Evolutionary conservation across 2,888 invertebrate genomes (phyloP).

Genomic region (Agrochola litura): DNA sequence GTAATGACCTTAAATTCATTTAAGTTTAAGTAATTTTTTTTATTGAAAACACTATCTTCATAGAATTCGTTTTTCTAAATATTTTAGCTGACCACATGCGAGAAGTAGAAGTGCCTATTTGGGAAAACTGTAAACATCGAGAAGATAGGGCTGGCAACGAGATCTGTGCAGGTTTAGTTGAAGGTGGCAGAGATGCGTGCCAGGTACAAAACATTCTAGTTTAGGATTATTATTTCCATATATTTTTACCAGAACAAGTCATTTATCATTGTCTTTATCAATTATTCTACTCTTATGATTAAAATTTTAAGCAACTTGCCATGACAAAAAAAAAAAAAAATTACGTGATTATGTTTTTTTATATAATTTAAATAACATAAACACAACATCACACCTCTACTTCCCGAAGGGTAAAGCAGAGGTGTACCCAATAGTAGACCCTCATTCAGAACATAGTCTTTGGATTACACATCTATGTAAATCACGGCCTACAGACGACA

Average conservation of each 20-base stretch:
- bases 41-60: background rate
- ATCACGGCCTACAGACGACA: constrained; percentile 15
- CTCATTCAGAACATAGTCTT: background rate
- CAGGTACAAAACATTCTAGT: constrained; percentile 83
- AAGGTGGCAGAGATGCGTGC: constrained; percentile 96
- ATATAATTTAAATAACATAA: background rate
- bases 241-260: constrained; percentile 93
- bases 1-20: constrained; percentile 64
- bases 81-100: constrained; percentile 94
- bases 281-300: constrained; percentile 92
- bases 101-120: constrained; percentile 94
- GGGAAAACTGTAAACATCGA: constrained; percentile 91
- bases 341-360: background rate
- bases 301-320: constrained; percentile 78
- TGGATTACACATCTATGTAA: constrained; percentile 16
- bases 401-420: too few species aligned
- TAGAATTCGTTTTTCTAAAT: background rate
- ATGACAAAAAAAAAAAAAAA: background rate
- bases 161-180: constrained; percentile 94
- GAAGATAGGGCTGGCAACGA: constrained; percentile 92
- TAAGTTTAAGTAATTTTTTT: background rate
- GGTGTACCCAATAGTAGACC: background rate
- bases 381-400: background rate
- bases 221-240: constrained; percentile 92
- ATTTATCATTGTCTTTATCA: constrained; percentile 90